These are phyloP conservation scores for Tyria jacobaeae DNA, from an alignment of 2,888 invertebrate species.

Conservation along the genomic window DNA sequence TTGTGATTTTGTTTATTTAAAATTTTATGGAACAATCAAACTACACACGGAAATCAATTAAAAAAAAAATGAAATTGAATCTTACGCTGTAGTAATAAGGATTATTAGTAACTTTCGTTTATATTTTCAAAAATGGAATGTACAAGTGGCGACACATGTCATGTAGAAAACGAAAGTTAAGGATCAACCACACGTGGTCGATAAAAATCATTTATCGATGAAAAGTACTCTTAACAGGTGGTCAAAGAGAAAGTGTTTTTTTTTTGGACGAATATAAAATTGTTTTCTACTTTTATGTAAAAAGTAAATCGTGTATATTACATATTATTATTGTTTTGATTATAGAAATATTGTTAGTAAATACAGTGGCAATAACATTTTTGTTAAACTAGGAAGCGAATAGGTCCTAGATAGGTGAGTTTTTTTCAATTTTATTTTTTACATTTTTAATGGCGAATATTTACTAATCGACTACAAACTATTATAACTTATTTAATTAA, in stretches of 20 bases:
- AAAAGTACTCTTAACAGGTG: constrained; percentile 35
- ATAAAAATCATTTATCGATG: constrained; percentile 37
- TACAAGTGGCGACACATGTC: constrained; percentile 42
- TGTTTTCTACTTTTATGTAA: not conserved
- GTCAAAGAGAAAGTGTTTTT: constrained; percentile 39
- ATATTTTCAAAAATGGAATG: constrained; percentile 9
- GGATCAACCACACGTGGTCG: constrained; percentile 23
- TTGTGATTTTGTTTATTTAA: constrained; percentile 20
- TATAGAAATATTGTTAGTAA: no score
- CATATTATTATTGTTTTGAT: not conserved
- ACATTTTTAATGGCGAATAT: no score
- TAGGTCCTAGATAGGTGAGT: no score
- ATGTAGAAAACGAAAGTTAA: constrained; percentile 45
- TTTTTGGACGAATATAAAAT: not conserved
- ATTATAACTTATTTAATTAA: no score
- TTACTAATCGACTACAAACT: no score
- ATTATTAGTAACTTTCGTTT: not conserved
- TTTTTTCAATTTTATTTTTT: no score
- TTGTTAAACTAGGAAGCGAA: no score
- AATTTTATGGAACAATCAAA: constrained; percentile 16
- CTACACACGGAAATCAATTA: constrained; percentile 3
- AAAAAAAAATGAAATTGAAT: constrained; percentile 12
- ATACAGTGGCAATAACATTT: no score
- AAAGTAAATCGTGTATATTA: not conserved
- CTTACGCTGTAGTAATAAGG: not conserved